These are phyloP conservation scores for Cyprinella venusta DNA, from an alignment of 2,797 vertebrate genomes.

Conservation along the genomic window DNA sequence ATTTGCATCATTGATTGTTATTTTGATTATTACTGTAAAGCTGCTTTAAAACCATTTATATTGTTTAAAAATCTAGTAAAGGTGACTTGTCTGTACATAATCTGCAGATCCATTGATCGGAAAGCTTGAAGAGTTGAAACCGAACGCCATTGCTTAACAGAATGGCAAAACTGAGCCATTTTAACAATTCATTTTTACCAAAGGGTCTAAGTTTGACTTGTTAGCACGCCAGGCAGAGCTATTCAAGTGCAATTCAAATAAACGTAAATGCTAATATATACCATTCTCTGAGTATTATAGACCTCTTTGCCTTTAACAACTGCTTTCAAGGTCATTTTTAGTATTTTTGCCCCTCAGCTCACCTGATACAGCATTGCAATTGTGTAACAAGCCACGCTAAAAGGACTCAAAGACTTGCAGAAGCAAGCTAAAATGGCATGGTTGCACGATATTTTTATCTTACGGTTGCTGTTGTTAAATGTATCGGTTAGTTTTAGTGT, in stretches of 20 bases:
- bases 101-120: not conserved
- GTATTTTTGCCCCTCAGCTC: too few species aligned
- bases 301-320: not conserved
- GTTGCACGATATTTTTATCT: not conserved
- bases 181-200: not conserved
- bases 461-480: not conserved
- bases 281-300: not conserved
- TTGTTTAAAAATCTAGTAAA: too few species aligned
- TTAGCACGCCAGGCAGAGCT: too few species aligned
- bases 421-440: too few species aligned
- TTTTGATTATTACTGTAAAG: too few species aligned
- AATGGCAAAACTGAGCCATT: not conserved
- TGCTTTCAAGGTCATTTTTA: too few species aligned
- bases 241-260: too few species aligned
- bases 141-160: not conserved
- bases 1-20: not conserved
- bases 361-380: too few species aligned
- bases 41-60: too few species aligned
- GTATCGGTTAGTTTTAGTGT: not conserved
- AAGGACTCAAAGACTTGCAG: too few species aligned
- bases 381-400: too few species aligned
- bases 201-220: not conserved
- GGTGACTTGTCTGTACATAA: not conserved
- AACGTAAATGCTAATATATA: not conserved
- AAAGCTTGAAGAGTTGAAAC: conserved; percentile 2